A percentile compares a stretch with the other conserved stretches of the same genome.
Evolutionary conservation across 2,113 vertebrate species (phyloP).

Genomic region (Anguilla rostrata): DNA sequence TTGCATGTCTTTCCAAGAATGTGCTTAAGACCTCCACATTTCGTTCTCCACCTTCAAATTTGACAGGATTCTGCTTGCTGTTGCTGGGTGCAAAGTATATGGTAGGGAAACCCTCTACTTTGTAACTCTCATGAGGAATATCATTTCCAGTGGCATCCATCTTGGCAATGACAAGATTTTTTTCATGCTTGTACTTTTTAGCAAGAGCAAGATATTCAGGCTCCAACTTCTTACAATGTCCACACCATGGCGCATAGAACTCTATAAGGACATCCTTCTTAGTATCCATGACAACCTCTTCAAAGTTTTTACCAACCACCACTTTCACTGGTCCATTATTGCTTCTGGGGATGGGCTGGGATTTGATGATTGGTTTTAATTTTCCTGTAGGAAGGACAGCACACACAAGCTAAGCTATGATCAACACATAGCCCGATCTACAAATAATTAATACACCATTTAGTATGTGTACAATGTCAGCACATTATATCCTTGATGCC

Average conservation of each 20-base stretch:
- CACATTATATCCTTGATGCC: not conserved
- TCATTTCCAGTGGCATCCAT: slow-evolving; percentile 95
- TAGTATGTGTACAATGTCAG: not conserved
- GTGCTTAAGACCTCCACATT: slow-evolving; percentile 86
- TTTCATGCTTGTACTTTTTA: slow-evolving; percentile 90
- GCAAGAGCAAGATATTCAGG: slow-evolving; percentile 82
- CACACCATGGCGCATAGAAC: slow-evolving; percentile 96
- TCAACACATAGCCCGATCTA: not conserved
- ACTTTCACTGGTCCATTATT: slow-evolving; percentile 93
- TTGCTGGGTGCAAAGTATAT: slow-evolving; percentile 89
- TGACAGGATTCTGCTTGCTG: slow-evolving; percentile 85
- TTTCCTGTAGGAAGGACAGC: slow-evolving; percentile 75
- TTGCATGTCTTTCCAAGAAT: slow-evolving; percentile 87
- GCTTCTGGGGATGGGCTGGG: slow-evolving; percentile 88
- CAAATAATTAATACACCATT: not conserved
- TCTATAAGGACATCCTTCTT: slow-evolving; percentile 91
- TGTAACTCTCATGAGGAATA: slow-evolving; percentile 77
- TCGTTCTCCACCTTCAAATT: slow-evolving; percentile 82
- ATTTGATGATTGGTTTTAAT: slow-evolving; percentile 87
- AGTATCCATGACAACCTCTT: slow-evolving; percentile 86
- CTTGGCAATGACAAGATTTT: slow-evolving; percentile 90
- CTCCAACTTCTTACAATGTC: slow-evolving; percentile 94
- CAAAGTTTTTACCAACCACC: slow-evolving; percentile 93
- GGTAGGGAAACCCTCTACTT: slow-evolving; percentile 90
- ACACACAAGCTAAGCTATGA: not conserved